phyloP scores from a whole-genome alignment of 1,140 invertebrate species.

The Cephus cinctus region DNA sequence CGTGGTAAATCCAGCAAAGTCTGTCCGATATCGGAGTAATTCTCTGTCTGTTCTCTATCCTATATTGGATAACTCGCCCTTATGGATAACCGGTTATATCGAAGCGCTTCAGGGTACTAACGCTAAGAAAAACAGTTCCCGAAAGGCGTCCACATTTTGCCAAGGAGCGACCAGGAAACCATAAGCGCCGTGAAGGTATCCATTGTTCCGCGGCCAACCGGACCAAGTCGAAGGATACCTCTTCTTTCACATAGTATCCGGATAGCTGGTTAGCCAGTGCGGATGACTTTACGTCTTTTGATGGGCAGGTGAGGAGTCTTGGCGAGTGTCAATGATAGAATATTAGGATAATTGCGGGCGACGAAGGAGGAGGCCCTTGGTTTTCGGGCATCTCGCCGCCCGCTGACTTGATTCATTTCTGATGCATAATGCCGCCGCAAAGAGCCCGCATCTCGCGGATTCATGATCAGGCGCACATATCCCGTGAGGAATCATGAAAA shows the following conservation, averaged over 20 bases:
- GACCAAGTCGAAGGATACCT: not conserved
- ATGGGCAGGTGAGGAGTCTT: constrained; percentile 58
- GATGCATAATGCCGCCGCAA: constrained; percentile 39
- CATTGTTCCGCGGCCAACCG: not conserved
- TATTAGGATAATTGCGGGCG: constrained; percentile 26
- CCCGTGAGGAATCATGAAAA: constrained; percentile 18
- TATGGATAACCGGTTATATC: too few relatives aligned
- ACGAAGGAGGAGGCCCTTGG: constrained; percentile 18
- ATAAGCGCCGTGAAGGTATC: constrained; percentile 19
- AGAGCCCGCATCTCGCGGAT: constrained; percentile 50
- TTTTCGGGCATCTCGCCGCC: too few relatives aligned
- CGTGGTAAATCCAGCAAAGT: too few relatives aligned
- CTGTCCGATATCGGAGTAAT: too few relatives aligned
- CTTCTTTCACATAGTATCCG: constrained; percentile 30
- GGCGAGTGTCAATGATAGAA: constrained; percentile 52
- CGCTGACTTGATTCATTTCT: constrained; percentile 26
- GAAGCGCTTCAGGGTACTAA: constrained; percentile 27
- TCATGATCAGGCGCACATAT: constrained; percentile 39
- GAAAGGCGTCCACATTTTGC: constrained; percentile 55
- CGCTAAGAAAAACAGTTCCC: constrained; percentile 43
- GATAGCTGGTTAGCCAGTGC: constrained; percentile 49
- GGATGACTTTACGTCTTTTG: constrained; percentile 57
- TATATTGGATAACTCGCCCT: too few relatives aligned
- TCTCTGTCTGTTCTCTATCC: too few relatives aligned
- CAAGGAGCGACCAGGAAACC: constrained; percentile 36